Conservation (phyloP, 2,888 invertebrate genomes). For the Drosophila lutescens region DNA sequence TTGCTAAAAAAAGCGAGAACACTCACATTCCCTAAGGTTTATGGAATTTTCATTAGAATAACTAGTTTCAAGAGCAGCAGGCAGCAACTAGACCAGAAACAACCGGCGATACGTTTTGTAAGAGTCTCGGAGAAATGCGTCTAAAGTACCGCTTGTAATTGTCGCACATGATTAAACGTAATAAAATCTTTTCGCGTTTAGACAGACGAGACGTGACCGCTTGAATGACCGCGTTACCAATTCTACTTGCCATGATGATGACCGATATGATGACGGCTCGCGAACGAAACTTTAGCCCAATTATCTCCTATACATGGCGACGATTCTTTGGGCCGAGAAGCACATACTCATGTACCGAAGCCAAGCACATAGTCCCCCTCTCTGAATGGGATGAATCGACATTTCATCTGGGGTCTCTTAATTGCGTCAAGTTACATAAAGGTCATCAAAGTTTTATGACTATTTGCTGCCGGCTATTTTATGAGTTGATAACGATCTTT, state of each 20-base stretch:
- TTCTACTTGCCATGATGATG: slow-evolving; percentile 14
- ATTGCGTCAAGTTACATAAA: slow-evolving; percentile 27
- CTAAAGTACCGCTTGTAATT: slow-evolving; percentile 70
- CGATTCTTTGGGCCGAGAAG: slow-evolving; percentile 18
- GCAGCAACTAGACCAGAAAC: slow-evolving; percentile 51
- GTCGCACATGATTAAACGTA: slow-evolving; percentile 68
- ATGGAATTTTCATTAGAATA: slow-evolving; percentile 40
- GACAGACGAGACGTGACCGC: slow-evolving; percentile 64
- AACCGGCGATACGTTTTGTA: slow-evolving; percentile 26
- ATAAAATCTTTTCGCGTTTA: slow-evolving; percentile 55
- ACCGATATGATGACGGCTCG: slow-evolving; percentile 19
- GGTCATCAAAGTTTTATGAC: slow-evolving; percentile 25
- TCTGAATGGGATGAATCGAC: slow-evolving; percentile 24
- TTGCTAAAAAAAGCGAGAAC: not conserved
- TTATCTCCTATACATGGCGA: slow-evolving; percentile 24
- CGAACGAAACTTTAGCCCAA: slow-evolving; percentile 28
- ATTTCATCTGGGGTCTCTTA: slow-evolving; percentile 12
- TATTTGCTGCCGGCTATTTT: not conserved
- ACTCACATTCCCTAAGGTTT: slow-evolving; percentile 35
- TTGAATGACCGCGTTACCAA: slow-evolving; percentile 43
- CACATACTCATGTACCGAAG: slow-evolving; percentile 23
- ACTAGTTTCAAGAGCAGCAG: slow-evolving; percentile 25
- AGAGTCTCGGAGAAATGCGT: slow-evolving; percentile 51
- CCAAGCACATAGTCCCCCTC: slow-evolving; percentile 7
- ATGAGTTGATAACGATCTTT: slow-evolving; percentile 6